Conservation (phyloP, 2,888 invertebrate species). For the Dendrolimus pini region DNA sequence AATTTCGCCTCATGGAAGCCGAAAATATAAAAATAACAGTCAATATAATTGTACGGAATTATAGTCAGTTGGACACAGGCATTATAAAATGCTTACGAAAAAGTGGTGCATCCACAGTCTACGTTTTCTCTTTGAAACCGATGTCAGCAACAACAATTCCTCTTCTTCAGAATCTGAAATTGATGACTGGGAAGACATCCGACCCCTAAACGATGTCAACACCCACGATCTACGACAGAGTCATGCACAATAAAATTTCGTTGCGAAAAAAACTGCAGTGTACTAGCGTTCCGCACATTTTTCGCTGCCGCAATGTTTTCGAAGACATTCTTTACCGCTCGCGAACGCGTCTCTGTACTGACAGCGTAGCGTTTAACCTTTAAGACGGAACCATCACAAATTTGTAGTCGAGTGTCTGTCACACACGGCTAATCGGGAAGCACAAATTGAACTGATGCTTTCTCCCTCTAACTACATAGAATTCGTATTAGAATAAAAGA, state of each 20-base stretch:
- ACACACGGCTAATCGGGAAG: no score
- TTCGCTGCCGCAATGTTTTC: neutral
- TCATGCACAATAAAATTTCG: neutral
- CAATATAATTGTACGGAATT: no score
- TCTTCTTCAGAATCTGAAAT: slow-evolving; percentile 2
- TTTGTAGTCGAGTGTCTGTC: no score
- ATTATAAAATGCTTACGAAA: no score
- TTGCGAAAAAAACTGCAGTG: slow-evolving; percentile 1
- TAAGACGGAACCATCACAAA: no score
- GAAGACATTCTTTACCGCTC: neutral
- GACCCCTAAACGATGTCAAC: neutral
- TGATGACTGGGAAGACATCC: slow-evolving; percentile 1
- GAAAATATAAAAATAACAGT: no score
- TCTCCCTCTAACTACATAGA: no score
- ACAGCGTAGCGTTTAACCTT: neutral
- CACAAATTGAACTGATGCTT: no score
- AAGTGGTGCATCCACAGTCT: neutral
- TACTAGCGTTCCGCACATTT: neutral
- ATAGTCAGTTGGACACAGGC: no score
- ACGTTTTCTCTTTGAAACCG: slow-evolving; percentile 1
- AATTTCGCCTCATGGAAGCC: no score
- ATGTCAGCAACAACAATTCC: slow-evolving; percentile 1
- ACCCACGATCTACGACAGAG: neutral
- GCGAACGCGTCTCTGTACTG: neutral
- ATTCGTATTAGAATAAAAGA: no score